These are phyloP conservation scores for Podotricha telesiphe DNA, from an alignment of 2,888 invertebrate genomes.

Conservation along the genomic window DNA sequence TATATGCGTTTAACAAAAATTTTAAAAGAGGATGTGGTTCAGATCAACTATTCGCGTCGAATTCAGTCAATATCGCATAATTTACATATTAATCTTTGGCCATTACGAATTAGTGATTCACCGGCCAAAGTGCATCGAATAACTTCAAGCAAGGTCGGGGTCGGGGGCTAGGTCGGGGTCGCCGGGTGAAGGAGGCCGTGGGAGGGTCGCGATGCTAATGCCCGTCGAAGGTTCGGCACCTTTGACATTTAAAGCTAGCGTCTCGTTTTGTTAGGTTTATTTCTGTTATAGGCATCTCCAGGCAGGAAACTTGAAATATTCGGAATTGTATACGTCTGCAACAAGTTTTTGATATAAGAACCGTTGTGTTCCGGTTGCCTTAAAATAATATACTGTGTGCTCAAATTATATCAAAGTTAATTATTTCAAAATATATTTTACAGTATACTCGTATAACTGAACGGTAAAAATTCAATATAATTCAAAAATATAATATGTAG, in stretches of 20 bases:
- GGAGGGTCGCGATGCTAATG: conserved; percentile 62
- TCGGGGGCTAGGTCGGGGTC: conserved; percentile 56
- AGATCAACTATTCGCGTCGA: conserved; percentile 18
- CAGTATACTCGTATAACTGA: too few species aligned
- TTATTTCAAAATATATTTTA: too few species aligned
- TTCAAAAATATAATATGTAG: too few species aligned
- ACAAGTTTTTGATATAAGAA: background rate
- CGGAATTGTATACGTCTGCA: conserved; percentile 1
- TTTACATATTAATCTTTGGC: conserved; percentile 45
- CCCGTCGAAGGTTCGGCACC: conserved; percentile 71
- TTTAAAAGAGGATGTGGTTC: background rate
- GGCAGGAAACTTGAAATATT: conserved; percentile 5
- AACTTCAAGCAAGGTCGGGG: conserved; percentile 54
- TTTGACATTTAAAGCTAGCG: conserved; percentile 57
- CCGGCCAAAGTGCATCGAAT: conserved; percentile 49
- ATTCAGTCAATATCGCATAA: conserved; percentile 37
- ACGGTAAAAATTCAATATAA: too few species aligned
- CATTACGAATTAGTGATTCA: conserved; percentile 43
- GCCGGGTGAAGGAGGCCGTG: conserved; percentile 63
- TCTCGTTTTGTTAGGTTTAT: conserved; percentile 20
- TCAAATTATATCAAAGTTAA: too few species aligned
- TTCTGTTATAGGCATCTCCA: conserved; percentile 9
- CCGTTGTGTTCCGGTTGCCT: background rate
- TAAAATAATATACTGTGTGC: too few species aligned
- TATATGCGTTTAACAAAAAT: background rate